Evolutionary conservation across 2,888 invertebrate species (phyloP), one percentile per base, ranked within the genome.

Genomic region (Steromphala cineraria): DNA sequence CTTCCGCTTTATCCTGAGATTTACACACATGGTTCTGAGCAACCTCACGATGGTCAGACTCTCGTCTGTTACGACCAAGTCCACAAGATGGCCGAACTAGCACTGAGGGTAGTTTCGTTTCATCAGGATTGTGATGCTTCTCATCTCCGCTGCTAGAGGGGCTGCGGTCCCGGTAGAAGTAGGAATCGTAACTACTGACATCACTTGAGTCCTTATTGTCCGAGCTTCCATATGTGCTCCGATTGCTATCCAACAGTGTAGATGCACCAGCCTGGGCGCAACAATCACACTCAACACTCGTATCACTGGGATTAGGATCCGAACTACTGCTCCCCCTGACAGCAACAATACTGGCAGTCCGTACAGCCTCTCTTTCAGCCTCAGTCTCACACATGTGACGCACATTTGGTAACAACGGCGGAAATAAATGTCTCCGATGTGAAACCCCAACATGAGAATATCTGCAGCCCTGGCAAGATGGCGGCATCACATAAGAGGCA

Each of bases 141-240:
- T 85, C 83, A 55, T 78, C 83, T 46, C 80, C 81, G 15, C 80
- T 82, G 28, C 81, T 83, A 21, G 80, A 75, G 0, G 82, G 81
- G 15, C 80, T 79, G 46, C 81, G 77, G 0, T 80, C 82, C 15
- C 81, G 81, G 80, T 87, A 87, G 31, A 86, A 80, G n/a, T 84
- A 80, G 0, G 90, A 90, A 79, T 88, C 87, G 79, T 83, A 90
- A 81, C 90, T 90, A 82, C 89, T 89, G 17, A 86, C 83, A 81
- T 91, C 90, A 80, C 88, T 89, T 3, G 86, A 84, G 36, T 89
- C 87, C 31, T 84, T 85, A 24, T 82, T 79, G n/a, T 89, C 88
- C 55, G 86, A 87, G 76, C 90, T 90, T 31, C 90, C 90, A 71
- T 86, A 89, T 3, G 89, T 90, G 71, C 89, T 89, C 53, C 86